A percentile compares a stretch with the other conserved stretches of the same genome.
Conservation (phyloP, 2,888 invertebrate species). For the Polyommatus icarus region DNA sequence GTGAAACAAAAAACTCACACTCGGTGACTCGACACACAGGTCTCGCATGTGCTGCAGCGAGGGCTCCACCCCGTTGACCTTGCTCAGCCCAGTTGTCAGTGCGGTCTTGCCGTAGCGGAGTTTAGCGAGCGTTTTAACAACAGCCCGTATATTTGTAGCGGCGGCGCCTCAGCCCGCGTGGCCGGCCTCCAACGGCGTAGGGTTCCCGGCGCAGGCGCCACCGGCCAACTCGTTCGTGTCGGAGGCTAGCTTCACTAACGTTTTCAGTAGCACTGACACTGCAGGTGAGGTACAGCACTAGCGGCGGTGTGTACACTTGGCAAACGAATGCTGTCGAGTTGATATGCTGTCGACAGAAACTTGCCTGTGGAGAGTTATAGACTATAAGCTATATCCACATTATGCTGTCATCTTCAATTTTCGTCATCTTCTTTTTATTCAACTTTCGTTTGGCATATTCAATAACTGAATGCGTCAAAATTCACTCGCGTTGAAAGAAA, state of each 20-base stretch:
- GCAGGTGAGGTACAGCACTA: constrained; percentile 77
- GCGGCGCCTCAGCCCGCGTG: constrained; percentile 48
- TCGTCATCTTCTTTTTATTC: too few species aligned
- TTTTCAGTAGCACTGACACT: constrained; percentile 88
- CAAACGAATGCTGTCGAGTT: not conserved
- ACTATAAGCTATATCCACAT: too few species aligned
- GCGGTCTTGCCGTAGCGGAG: too few species aligned
- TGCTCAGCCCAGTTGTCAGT: constrained; percentile 56
- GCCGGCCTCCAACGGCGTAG: constrained; percentile 52
- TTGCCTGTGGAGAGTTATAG: too few species aligned
- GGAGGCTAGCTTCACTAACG: constrained; percentile 93
- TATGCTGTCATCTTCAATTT: too few species aligned
- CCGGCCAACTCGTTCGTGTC: constrained; percentile 84
- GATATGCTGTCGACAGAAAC: too few species aligned
- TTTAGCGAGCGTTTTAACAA: not conserved
- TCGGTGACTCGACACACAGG: too few species aligned
- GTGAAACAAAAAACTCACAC: too few species aligned
- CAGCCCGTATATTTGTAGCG: constrained; percentile 34
- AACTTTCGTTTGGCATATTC: too few species aligned
- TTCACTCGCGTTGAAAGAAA: too few species aligned
- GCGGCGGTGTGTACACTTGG: constrained; percentile 25
- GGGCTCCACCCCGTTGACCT: constrained; percentile 55
- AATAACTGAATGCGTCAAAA: too few species aligned
- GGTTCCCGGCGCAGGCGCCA: constrained; percentile 48
- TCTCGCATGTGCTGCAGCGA: constrained; percentile 66